Percentiles rank a stretch among this genome's conserved stretches.
These are phyloP conservation scores for Sardina pilchardus DNA, from an alignment of 2,113 vertebrate species.

Conservation along the genomic window DNA sequence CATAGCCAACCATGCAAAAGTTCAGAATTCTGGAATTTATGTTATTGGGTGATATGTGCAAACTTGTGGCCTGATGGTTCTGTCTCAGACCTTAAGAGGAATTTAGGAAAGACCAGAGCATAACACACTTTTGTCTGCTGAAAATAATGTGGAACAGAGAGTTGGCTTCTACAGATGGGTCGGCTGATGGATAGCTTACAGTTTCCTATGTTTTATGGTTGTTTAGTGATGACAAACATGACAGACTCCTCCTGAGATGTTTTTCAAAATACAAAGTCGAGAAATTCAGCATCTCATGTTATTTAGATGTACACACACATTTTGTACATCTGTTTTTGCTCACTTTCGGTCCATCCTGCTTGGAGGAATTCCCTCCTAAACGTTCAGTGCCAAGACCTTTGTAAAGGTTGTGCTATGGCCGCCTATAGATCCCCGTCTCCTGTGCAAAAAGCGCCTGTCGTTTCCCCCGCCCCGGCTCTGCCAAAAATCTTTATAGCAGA, in stretches of 20 bases:
- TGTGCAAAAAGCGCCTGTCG: background rate
- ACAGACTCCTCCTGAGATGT: background rate
- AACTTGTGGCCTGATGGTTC: background rate
- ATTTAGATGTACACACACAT: background rate
- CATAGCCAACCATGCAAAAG: background rate
- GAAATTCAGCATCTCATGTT: background rate
- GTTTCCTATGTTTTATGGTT: background rate
- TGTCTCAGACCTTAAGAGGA: background rate
- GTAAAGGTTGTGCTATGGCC: background rate
- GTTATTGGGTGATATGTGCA: background rate
- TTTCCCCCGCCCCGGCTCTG: background rate
- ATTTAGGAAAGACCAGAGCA: background rate
- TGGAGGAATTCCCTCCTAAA: background rate
- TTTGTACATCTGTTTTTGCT: background rate
- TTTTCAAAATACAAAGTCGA: background rate
- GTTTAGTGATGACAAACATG: background rate
- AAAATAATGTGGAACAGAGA: background rate
- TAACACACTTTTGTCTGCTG: background rate
- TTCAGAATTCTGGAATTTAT: background rate
- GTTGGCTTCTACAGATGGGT: background rate
- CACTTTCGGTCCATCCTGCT: background rate
- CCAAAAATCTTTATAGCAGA: slow-evolving; percentile 15
- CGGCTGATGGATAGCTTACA: background rate
- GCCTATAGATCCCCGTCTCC: background rate
- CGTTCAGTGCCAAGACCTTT: background rate